phyloP scores from a whole-genome alignment of 2,888 invertebrate species.

The Orchesella flavescens region DNA sequence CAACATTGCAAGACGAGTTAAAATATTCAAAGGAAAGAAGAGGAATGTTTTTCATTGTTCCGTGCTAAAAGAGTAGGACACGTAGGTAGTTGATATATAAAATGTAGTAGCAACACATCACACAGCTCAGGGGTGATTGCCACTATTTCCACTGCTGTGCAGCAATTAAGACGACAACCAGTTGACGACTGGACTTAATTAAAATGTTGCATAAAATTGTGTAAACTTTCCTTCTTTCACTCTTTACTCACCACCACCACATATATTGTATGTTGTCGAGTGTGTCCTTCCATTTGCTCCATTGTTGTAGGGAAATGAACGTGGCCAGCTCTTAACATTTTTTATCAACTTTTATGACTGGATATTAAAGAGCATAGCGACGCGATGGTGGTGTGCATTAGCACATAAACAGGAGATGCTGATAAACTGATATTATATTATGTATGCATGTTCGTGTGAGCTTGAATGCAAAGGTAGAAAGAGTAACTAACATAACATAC shows the following conservation, averaged over 20 bases:
- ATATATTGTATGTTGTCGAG: neutral
- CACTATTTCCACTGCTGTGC: slow-evolving; percentile 32
- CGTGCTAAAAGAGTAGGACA: slow-evolving; percentile 33
- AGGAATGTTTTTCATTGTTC: too few relatives aligned
- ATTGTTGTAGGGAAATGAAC: slow-evolving; percentile 31
- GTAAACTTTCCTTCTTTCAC: neutral
- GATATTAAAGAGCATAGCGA: slow-evolving; percentile 3
- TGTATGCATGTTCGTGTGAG: too few relatives aligned
- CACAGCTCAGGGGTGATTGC: neutral
- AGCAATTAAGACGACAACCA: slow-evolving; percentile 15
- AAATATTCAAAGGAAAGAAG: too few relatives aligned
- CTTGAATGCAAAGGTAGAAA: too few relatives aligned
- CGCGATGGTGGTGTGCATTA: too few relatives aligned
- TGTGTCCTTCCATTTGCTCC: neutral
- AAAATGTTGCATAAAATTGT: slow-evolving; percentile 53
- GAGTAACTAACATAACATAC: too few relatives aligned
- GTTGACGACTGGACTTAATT: slow-evolving; percentile 40
- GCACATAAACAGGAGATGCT: too few relatives aligned
- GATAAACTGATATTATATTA: too few relatives aligned
- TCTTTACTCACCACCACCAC: slow-evolving; percentile 3
- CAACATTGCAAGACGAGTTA: too few relatives aligned
- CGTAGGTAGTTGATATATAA: neutral
- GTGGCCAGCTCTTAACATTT: slow-evolving; percentile 39
- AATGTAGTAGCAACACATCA: neutral
- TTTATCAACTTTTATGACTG: slow-evolving; percentile 45